Conservation (phyloP, 1,140 invertebrate genomes). For the Drosophila tristis region DNA sequence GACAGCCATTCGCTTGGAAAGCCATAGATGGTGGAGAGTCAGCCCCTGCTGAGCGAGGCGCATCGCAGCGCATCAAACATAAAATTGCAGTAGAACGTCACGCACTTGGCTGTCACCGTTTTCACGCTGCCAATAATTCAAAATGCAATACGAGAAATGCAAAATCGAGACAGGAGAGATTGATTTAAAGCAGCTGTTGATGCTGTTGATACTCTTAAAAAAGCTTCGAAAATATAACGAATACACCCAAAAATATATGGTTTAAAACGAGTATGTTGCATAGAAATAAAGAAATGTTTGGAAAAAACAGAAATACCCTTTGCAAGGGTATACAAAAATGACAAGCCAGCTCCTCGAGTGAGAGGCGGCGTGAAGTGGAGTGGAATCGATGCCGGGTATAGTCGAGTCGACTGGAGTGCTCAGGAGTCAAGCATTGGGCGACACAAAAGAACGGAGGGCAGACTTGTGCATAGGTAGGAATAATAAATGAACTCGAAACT, state of each 20-base stretch:
- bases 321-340: conserved; percentile 58
- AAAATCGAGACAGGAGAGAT: too few species aligned
- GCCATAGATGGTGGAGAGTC: conserved; percentile 12
- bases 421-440: conserved; percentile 30
- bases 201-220: too few species aligned
- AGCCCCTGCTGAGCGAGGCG: background rate
- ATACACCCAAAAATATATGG: too few species aligned
- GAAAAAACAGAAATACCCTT: too few species aligned
- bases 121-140: conserved; percentile 80
- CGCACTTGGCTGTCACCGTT: conserved; percentile 74
- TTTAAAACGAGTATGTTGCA: too few species aligned
- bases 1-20: conserved; percentile 73
- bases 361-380: conserved; percentile 17
- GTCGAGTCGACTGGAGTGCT: conserved; percentile 22
- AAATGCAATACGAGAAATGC: conserved; percentile 42
- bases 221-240: too few species aligned
- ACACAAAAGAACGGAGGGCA: conserved; percentile 14
- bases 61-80: conserved; percentile 46
- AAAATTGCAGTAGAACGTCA: conserved; percentile 58
- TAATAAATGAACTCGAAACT: conserved; percentile 55
- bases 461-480: conserved; percentile 13
- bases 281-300: too few species aligned
- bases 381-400: conserved; percentile 58
- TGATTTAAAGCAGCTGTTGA: too few species aligned
- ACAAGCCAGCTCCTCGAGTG: conserved; percentile 40